Evolutionary conservation across 1,140 invertebrate species (phyloP).

Genomic region (Batillaria attramentaria): DNA sequence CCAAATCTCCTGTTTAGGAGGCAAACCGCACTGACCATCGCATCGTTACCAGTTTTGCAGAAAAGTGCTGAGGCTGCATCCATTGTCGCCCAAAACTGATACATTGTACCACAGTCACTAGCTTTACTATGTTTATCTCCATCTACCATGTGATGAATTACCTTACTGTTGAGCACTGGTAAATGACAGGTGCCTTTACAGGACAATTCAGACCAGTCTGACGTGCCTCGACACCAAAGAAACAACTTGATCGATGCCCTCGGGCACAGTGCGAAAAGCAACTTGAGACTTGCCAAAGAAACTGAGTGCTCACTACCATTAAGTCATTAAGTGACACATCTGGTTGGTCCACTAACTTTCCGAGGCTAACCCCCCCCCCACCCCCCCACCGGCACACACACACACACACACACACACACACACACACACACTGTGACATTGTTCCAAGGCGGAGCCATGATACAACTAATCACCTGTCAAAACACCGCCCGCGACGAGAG

Average conservation of each 20-base stretch:
- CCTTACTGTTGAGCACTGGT: too few relatives aligned
- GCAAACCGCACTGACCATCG: too few relatives aligned
- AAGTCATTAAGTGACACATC: neutral
- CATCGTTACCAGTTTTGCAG: too few relatives aligned
- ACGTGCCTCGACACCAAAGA: neutral
- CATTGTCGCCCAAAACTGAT: too few relatives aligned
- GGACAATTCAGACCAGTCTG: neutral
- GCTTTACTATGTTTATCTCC: too few relatives aligned
- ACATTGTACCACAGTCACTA: too few relatives aligned
- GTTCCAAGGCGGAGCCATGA: neutral
- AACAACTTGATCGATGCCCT: neutral
- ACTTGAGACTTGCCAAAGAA: neutral
- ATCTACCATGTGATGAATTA: too few relatives aligned
- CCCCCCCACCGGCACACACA: neutral
- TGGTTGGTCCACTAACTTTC: neutral
- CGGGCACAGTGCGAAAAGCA: neutral
- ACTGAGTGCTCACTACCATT: neutral
- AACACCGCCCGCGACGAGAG: neutral
- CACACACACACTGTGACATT: neutral
- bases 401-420: conserved; percentile 4
- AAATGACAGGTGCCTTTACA: neutral
- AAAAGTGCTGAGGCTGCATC: too few relatives aligned
- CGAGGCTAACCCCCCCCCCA: neutral
- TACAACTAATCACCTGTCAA: neutral
- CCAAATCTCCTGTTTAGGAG: too few relatives aligned